Percentiles rank a stretch among this genome's conserved stretches.
phyloP scores from a whole-genome alignment of 1,140 invertebrate genomes.

The Brevipalpus yothersi region DNA sequence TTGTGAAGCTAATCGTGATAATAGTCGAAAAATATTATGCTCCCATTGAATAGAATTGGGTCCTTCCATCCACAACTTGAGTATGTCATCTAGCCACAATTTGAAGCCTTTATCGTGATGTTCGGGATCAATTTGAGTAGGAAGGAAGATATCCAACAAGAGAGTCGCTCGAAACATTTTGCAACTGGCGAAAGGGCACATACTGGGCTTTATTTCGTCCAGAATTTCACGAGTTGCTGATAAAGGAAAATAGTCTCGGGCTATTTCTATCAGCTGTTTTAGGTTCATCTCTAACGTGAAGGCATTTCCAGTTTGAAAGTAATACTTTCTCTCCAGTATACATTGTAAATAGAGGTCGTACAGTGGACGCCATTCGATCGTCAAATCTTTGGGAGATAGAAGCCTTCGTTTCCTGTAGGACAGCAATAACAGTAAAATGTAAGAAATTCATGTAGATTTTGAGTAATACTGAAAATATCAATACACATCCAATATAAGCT shows the following conservation, averaged over 20 bases:
- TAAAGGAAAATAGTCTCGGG: slow-evolving; percentile 36
- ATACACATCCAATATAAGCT: slow-evolving; percentile 30
- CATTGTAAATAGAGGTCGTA: slow-evolving; percentile 34
- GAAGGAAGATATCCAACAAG: slow-evolving; percentile 46
- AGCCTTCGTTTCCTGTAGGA: slow-evolving; percentile 42
- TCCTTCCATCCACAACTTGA: slow-evolving; percentile 46
- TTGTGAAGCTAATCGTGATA: slow-evolving; percentile 39
- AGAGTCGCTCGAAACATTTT: slow-evolving; percentile 32
- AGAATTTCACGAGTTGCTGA: slow-evolving; percentile 62
- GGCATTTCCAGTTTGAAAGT: slow-evolving; percentile 28
- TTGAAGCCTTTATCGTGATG: slow-evolving; percentile 35
- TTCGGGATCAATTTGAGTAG: slow-evolving; percentile 34
- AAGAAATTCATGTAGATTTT: not conserved
- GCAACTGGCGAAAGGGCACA: slow-evolving; percentile 40
- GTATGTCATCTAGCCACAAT: slow-evolving; percentile 61
- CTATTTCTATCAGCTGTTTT: slow-evolving; percentile 18
- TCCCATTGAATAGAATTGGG: slow-evolving; percentile 43
- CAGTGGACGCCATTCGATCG: slow-evolving; percentile 59
- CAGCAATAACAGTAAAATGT: not conserved
- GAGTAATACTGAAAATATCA: slow-evolving; percentile 10
- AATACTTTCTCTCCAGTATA: slow-evolving; percentile 26
- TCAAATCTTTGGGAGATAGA: slow-evolving; percentile 47
- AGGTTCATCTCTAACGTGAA: slow-evolving; percentile 13
- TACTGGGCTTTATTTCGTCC: slow-evolving; percentile 45
- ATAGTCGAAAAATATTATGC: slow-evolving; percentile 41